Percentiles rank a stretch among this genome's conserved stretches.
These are phyloP conservation scores for Disparrhopalites patrizii DNA, from an alignment of 2,888 invertebrate species.

Conservation along the genomic window DNA sequence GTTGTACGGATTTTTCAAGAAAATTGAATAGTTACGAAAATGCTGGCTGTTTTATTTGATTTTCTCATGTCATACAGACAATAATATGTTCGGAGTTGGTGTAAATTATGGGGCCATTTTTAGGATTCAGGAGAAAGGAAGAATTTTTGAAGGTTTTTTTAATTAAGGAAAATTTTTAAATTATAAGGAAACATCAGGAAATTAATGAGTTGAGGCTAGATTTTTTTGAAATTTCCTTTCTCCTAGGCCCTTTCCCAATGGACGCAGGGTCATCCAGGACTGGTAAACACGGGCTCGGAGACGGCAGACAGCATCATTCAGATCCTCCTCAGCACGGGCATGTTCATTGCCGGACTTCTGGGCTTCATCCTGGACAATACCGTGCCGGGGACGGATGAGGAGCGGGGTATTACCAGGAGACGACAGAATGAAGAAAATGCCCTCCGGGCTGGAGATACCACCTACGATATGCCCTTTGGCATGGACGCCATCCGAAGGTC, in stretches of 20 bases:
- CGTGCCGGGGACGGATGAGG: constrained; percentile 71
- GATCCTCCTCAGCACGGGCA: constrained; percentile 71
- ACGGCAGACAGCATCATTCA: constrained; percentile 65
- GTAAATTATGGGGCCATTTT: too few species aligned
- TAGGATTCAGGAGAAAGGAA: too few species aligned
- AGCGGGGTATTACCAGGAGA: constrained; percentile 66
- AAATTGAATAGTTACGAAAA: too few species aligned
- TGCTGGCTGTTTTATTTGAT: too few species aligned
- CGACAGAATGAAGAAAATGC: constrained; percentile 28
- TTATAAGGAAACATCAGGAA: too few species aligned
- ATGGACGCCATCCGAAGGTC: constrained; percentile 63
- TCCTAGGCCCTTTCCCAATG: constrained; percentile 61
- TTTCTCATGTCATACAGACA: too few species aligned
- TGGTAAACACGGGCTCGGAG: constrained; percentile 62
- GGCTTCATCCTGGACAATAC: constrained; percentile 71
- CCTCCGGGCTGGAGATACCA: constrained; percentile 23
- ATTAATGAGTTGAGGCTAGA: too few species aligned
- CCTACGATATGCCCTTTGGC: constrained; percentile 59
- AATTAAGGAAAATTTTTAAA: too few species aligned
- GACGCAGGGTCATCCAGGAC: constrained; percentile 63
- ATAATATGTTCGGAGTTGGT: too few species aligned
- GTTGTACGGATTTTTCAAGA: too few species aligned
- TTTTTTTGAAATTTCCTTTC: too few species aligned
- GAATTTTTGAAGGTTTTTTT: too few species aligned
- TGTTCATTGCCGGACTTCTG: constrained; percentile 68